Conservation (phyloP, 2,888 invertebrate species). For the Drosophila nigritarsus region DNA sequence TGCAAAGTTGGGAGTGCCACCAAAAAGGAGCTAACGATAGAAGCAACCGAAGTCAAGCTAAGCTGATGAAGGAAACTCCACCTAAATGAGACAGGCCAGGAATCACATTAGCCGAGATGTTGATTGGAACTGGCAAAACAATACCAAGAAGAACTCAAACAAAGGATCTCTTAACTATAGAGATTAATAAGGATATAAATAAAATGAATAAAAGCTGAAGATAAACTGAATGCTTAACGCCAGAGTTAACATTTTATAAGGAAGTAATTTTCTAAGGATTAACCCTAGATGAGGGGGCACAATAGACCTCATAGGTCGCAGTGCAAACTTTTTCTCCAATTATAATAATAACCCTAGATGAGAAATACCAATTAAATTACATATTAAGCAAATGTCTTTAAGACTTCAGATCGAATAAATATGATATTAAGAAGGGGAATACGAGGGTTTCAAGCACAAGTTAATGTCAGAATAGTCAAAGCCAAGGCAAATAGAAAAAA, state of each 20-base stretch:
- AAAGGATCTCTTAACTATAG: not conserved
- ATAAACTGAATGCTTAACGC: not conserved
- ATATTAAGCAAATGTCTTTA: not conserved
- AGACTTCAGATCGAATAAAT: not conserved
- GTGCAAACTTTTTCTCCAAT: too few relatives aligned
- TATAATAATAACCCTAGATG: too few relatives aligned
- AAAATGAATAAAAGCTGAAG: not conserved
- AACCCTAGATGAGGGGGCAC: too few relatives aligned
- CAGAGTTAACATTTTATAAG: not conserved
- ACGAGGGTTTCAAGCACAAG: not conserved
- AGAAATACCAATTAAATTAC: not conserved
- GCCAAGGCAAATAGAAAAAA: not conserved
- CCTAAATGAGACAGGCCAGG: conserved; percentile 44
- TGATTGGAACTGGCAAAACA: conserved; percentile 29
- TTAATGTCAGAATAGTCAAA: too few relatives aligned
- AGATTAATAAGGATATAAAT: not conserved
- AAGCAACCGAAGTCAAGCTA: conserved; percentile 48
- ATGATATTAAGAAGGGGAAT: not conserved
- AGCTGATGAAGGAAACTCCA: conserved; percentile 36
- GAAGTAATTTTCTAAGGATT: not conserved
- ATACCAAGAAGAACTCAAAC: not conserved
- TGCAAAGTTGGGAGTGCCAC: not conserved
- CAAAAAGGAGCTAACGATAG: conserved; percentile 30
- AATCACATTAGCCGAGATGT: conserved; percentile 5
- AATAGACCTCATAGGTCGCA: too few relatives aligned